These are phyloP conservation scores for Ambastaia sidthimunki DNA, from an alignment of 2,797 vertebrate species.

Conservation along the genomic window DNA sequence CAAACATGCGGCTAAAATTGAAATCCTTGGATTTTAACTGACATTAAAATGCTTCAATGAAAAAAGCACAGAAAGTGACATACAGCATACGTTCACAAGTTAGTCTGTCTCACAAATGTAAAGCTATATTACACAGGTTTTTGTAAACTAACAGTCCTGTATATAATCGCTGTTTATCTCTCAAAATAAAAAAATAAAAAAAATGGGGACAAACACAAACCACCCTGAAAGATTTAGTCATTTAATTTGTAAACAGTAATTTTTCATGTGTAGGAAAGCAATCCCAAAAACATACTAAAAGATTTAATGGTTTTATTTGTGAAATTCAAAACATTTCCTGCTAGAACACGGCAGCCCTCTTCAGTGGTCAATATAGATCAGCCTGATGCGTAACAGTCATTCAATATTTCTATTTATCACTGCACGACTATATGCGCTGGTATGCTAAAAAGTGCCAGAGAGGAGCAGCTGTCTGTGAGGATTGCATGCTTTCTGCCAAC, in stretches of 20 bases:
- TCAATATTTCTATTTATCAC: slow-evolving; percentile 90
- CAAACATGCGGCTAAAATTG: slow-evolving; percentile 16
- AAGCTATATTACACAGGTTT: neutral
- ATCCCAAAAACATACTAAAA: neutral
- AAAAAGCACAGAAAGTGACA: slow-evolving; percentile 14
- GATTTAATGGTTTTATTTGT: neutral
- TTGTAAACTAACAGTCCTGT: no score
- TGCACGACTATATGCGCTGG: slow-evolving; percentile 84
- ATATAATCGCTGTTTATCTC: neutral
- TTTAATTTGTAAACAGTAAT: neutral
- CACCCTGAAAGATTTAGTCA: neutral
- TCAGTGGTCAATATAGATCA: slow-evolving; percentile 64
- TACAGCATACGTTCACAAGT: no score
- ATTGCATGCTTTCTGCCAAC: slow-evolving; percentile 82
- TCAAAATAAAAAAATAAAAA: neutral
- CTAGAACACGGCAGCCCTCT: slow-evolving; percentile 34
- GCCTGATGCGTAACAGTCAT: slow-evolving; percentile 69
- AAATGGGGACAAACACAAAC: neutral
- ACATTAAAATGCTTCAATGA: neutral
- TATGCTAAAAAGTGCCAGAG: slow-evolving; percentile 87
- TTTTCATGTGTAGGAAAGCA: neutral
- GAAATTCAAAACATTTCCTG: slow-evolving; percentile 5
- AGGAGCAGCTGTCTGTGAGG: slow-evolving; percentile 91
- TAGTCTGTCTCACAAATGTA: neutral
- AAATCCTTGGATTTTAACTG: no score